Conservation (phyloP, 37 sponge, comb jelly and placozoan species). For the Theonella swinhoei region DNA sequence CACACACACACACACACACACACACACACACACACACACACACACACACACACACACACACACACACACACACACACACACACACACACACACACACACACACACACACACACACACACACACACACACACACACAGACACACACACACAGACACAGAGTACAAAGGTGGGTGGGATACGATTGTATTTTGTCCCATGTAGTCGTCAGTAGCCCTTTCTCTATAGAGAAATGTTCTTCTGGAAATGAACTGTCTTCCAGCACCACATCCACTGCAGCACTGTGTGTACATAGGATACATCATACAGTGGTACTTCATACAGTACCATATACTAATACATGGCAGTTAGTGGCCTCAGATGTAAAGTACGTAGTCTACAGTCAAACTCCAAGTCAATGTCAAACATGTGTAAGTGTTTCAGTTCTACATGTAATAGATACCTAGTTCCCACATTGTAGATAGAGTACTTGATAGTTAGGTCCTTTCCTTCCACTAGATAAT, state of each 20-base stretch:
- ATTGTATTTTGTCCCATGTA: slow-evolving; percentile 72
- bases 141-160: not conserved
- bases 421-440: slow-evolving; percentile 37
- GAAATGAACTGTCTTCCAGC: slow-evolving; percentile 64
- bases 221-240: slow-evolving; percentile 49
- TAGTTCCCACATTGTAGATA: slow-evolving; percentile 81
- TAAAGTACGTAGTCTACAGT: too few species aligned
- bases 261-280: slow-evolving; percentile 66
- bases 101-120: not conserved
- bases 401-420: too few species aligned
- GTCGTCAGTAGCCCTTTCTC: slow-evolving; percentile 49
- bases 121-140: slow-evolving; percentile 3
- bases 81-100: not conserved
- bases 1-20: not conserved
- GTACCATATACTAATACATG: too few species aligned
- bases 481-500: slow-evolving; percentile 76
- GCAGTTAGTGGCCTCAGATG: too few species aligned
- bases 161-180: slow-evolving; percentile 28
- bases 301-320: too few species aligned
- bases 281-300: too few species aligned
- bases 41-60: not conserved
- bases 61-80: not conserved
- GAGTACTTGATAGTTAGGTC: slow-evolving; percentile 84
- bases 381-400: too few species aligned
- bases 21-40: not conserved